These are phyloP conservation scores for Prunella fulvescens DNA, from an alignment of 2,113 vertebrate species.

Conservation along the genomic window DNA sequence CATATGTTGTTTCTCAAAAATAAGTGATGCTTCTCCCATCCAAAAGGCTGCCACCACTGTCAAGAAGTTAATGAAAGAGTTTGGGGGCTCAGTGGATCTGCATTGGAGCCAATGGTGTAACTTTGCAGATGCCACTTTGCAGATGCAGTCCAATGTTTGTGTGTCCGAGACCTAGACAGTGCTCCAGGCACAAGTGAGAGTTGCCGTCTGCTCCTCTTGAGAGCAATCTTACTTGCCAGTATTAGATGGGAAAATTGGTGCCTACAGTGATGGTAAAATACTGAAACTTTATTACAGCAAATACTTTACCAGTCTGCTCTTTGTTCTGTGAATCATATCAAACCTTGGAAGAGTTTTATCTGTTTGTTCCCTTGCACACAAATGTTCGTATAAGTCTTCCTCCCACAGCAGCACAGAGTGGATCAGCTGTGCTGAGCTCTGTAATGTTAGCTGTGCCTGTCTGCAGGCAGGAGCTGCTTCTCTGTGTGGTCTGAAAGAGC, in stretches of 20 bases:
- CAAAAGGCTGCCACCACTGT: conserved; percentile 24
- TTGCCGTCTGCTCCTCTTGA: not conserved
- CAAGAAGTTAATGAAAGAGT: conserved; percentile 22
- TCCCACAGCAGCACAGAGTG: fast-evolving
- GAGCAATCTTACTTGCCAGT: not conserved
- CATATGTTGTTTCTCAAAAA: conserved; percentile 55
- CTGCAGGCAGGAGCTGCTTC: not conserved
- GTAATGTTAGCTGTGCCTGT: not conserved
- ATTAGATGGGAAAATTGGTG: not conserved
- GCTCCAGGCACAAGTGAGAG: not conserved
- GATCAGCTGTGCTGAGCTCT: not conserved
- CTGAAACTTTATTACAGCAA: not conserved
- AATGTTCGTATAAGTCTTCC: not conserved
- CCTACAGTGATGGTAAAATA: not conserved
- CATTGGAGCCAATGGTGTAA: not conserved
- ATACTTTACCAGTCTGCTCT: not conserved
- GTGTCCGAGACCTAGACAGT: not conserved
- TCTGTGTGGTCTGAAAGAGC: not conserved
- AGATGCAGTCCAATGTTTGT: not conserved
- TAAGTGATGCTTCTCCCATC: conserved; percentile 31
- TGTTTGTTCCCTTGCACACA: not conserved
- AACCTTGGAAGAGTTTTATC: not conserved
- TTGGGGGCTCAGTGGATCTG: not conserved
- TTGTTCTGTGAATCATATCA: not conserved
- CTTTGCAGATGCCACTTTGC: not conserved